Evolutionary conservation across 2,113 vertebrate species (phyloP).

Genomic region (Pluvianellus socialis): DNA sequence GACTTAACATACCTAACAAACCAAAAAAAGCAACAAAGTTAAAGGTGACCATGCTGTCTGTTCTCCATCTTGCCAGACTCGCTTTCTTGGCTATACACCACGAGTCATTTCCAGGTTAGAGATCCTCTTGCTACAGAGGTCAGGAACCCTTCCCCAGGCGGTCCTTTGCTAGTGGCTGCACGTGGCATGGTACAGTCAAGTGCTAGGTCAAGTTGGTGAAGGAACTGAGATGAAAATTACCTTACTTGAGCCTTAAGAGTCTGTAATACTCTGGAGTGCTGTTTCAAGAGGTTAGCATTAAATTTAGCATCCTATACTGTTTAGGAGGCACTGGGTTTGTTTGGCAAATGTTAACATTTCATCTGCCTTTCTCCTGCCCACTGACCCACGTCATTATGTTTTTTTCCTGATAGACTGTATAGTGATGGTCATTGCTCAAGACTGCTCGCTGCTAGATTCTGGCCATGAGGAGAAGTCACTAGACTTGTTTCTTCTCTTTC

Average conservation of each 20-base stretch:
- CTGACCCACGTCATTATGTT: fast-evolving
- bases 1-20: too few species aligned
- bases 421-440: background rate
- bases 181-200: fast-evolving
- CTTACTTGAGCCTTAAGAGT: background rate
- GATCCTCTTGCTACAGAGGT: fast-evolving
- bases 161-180: fast-evolving
- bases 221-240: background rate
- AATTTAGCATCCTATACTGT: too few species aligned
- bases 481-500: background rate
- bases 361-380: background rate
- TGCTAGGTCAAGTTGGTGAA: background rate
- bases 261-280: background rate
- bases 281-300: background rate
- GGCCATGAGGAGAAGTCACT: background rate
- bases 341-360: background rate
- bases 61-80: background rate
- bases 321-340: background rate
- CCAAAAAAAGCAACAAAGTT: too few species aligned
- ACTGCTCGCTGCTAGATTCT: background rate
- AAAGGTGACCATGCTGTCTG: fast-evolving
- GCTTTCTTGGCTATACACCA: fast-evolving
- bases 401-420: background rate
- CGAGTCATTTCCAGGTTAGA: fast-evolving
- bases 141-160: background rate